Evolutionary conservation across 2,797 vertebrate genomes (phyloP), one percentile per base, ranked within the genome.

Genomic region (Notoglanidium macrostoma): DNA sequence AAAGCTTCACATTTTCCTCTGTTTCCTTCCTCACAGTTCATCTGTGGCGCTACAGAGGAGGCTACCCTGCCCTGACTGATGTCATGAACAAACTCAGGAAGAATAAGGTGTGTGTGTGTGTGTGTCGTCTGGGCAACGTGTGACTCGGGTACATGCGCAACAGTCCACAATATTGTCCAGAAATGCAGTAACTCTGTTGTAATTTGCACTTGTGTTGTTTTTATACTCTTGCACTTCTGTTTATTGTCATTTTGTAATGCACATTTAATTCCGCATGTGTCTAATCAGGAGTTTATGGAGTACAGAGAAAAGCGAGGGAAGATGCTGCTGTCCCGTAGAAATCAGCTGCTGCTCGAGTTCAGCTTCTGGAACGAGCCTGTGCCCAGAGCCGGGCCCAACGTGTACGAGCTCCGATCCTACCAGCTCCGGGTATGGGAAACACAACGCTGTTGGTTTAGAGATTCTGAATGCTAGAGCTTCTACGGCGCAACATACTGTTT

Each of bases 41-140:
- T 91, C 95, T 99, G 89, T 99, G 98, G 98, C 95, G 97, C 90
- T 99, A 99, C 23, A 97, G 97, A 92, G 98, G 98, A 92, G 98
- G 98, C 90, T 99, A 99, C 85, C 98, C 98, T 35, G 98, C 98
- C 89, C 97, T 99, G 92, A 99, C 97, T n/a, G 98, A 99, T 89
- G 98, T 98, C 94, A 99, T 99, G 98, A 99, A 86, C 94, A 99
- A 99, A 94, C 98, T 99, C 91, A 96, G 93, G 91, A 95, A 96
- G 94, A 98, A 98, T 93, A 95, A 97, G 97, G 98, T 99, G 35
- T 35, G 87, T 85, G 6, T 29, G 11, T n/a, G 23, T 40, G 35
- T 51, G 19, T 49, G 40, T 46, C 9, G 21, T 61, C 2, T 61
- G 8, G 9, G 59, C 59, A 23, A 55, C 1, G 54, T 14, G 0